Evolutionary conservation across 2,888 invertebrate species (phyloP).

Genomic region (Philonicus albiceps): DNA sequence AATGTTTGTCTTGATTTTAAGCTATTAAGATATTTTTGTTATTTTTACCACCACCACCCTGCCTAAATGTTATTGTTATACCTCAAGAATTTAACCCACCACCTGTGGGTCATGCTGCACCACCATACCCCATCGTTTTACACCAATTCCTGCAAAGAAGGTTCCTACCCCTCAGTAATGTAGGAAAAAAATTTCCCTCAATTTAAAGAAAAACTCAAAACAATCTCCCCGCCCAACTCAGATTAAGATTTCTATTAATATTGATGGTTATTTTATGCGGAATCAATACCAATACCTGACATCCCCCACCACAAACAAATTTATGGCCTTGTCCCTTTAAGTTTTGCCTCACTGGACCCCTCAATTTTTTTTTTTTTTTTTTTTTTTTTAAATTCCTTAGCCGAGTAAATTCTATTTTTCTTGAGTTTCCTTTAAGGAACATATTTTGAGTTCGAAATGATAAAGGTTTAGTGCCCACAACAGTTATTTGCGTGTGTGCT

Average conservation of each 20-base stretch:
- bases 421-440: background rate
- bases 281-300: conserved; percentile 39
- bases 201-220: background rate
- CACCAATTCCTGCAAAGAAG: background rate
- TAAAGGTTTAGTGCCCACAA: background rate
- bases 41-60: background rate
- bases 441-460: background rate
- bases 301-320: conserved; percentile 11
- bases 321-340: conserved; percentile 2
- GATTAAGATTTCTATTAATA: conserved; percentile 40
- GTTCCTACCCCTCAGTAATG: background rate
- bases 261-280: conserved; percentile 40
- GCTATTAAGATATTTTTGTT: no score
- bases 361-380: background rate
- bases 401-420: background rate
- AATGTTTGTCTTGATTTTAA: no score
- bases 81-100: background rate
- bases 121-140: background rate
- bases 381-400: background rate
- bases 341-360: background rate
- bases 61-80: background rate
- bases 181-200: background rate
- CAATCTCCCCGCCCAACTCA: background rate
- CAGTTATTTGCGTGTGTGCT: background rate
- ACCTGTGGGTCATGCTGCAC: background rate